Conservation (phyloP, 2,113 vertebrate species). For the Aphyosemion australe region DNA sequence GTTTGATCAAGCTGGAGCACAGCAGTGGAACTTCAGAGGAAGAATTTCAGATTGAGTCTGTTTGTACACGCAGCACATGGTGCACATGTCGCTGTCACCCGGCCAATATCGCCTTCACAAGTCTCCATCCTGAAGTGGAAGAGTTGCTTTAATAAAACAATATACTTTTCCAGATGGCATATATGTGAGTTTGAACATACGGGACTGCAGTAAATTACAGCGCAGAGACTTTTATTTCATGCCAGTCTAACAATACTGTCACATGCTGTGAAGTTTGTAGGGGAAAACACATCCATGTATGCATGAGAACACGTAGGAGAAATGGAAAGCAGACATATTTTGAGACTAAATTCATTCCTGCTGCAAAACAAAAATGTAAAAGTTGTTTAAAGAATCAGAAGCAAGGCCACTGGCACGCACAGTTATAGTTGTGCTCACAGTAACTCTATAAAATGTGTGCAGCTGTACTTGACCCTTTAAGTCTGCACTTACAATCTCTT, state of each 20-base stretch:
- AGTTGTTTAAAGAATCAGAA: conserved; percentile 11
- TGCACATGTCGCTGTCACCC: conserved; percentile 55
- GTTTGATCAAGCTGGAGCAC: conserved; percentile 41
- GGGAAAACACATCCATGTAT: conserved; percentile 6
- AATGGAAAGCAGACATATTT: conserved; percentile 7
- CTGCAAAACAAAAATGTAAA: conserved; percentile 19
- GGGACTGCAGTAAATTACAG: background rate
- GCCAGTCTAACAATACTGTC: no score
- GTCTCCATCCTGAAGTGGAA: conserved; percentile 24
- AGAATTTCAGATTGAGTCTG: conserved; percentile 51
- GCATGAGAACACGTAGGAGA: conserved; percentile 17
- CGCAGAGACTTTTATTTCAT: no score
- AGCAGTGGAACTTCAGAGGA: conserved; percentile 57
- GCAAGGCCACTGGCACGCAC: background rate
- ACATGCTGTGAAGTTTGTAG: background rate
- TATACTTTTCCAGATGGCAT: background rate
- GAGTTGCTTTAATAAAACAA: background rate
- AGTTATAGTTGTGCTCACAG: conserved; percentile 15
- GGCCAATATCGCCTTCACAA: conserved; percentile 33
- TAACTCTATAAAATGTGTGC: conserved; percentile 33
- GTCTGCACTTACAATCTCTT: background rate
- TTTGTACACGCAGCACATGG: conserved; percentile 51
- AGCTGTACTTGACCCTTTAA: conserved; percentile 12
- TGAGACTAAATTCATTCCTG: conserved; percentile 9
- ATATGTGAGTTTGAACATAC: background rate